Evolutionary conservation across 2,113 vertebrate genomes (phyloP).

Genomic region (Chroicocephalus ridibundus): DNA sequence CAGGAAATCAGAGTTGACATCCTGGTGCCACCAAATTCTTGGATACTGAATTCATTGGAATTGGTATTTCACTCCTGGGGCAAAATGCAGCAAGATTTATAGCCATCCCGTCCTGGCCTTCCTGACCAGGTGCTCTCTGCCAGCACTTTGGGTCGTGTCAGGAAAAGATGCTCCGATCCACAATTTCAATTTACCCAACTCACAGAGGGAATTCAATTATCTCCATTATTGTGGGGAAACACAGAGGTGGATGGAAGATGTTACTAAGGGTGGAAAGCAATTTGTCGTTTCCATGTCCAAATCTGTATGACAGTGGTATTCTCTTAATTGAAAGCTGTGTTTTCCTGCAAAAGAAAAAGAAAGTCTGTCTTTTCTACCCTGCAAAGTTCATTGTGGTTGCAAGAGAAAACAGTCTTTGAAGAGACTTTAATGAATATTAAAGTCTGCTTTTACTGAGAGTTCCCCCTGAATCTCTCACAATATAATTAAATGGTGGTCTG

Average conservation of each 20-base stretch:
- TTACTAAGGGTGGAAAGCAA: constrained; percentile 20
- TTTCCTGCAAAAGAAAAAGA: background rate
- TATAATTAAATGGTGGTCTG: background rate
- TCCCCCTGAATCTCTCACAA: background rate
- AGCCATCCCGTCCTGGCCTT: background rate
- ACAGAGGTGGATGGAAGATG: background rate
- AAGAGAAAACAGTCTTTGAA: background rate
- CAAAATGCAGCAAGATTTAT: background rate
- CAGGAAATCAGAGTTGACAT: background rate
- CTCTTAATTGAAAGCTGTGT: constrained; percentile 18
- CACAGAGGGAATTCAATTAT: background rate
- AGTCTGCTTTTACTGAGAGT: background rate
- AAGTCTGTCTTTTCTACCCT: background rate
- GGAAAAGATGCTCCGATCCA: background rate
- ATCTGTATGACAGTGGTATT: background rate
- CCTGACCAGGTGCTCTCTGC: background rate
- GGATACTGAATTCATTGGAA: background rate
- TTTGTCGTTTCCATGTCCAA: constrained; percentile 9
- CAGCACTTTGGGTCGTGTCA: background rate
- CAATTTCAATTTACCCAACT: background rate
- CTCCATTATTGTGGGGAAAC: background rate
- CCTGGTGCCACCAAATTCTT: background rate
- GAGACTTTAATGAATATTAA: background rate
- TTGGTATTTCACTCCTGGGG: background rate
- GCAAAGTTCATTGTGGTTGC: background rate